Conservation (phyloP, 2,797 vertebrate species). For the Danio albolineatus region DNA sequence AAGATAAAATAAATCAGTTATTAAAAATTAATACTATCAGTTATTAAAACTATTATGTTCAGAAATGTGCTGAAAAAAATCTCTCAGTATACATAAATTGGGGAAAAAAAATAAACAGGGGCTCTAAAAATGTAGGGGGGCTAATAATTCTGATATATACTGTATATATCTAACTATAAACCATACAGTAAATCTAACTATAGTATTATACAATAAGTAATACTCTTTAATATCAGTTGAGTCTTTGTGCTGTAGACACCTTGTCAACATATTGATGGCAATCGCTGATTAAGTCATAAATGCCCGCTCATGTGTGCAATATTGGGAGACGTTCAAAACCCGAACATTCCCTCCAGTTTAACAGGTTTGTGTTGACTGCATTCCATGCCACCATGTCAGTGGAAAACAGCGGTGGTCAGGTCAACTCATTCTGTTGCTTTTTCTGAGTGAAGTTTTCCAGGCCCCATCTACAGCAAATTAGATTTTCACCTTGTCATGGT, state of each 20-base stretch:
- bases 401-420: slow-evolving; percentile 47
- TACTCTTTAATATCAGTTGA: neutral
- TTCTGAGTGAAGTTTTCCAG: slow-evolving; percentile 62
- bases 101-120: too few species aligned
- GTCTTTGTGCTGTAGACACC: slow-evolving; percentile 5
- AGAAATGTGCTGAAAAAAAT: too few species aligned
- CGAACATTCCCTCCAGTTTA: slow-evolving; percentile 46
- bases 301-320: slow-evolving; percentile 30
- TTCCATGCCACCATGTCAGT: slow-evolving; percentile 57
- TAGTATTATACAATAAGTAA: too few species aligned
- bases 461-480: slow-evolving; percentile 62
- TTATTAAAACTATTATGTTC: too few species aligned
- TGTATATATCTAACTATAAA: too few species aligned
- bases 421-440: slow-evolving; percentile 54
- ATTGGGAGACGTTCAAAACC: slow-evolving; percentile 34
- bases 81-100: too few species aligned
- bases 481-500: slow-evolving; percentile 62
- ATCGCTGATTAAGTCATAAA: slow-evolving; percentile 25
- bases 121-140: too few species aligned
- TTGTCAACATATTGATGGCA: neutral
- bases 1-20: too few species aligned
- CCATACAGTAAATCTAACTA: too few species aligned
- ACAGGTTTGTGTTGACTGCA: slow-evolving; percentile 52
- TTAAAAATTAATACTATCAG: too few species aligned
- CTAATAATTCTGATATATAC: too few species aligned